Percentiles rank a stretch among this genome's conserved stretches.
These are phyloP conservation scores for Chymomyza costata DNA, from an alignment of 1,140 invertebrate genomes.

Conservation along the genomic window DNA sequence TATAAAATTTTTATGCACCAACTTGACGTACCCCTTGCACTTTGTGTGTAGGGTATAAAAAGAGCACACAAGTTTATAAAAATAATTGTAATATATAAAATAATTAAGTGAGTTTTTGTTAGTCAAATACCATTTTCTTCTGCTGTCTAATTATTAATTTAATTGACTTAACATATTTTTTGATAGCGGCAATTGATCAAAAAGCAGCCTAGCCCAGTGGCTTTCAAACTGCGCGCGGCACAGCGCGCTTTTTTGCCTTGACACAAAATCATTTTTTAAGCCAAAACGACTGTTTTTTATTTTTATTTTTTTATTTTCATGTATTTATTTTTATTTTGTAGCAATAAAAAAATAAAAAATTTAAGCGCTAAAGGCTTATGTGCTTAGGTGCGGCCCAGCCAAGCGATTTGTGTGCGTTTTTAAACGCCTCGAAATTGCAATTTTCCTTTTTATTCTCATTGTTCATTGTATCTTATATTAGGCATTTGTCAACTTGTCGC, in stretches of 20 bases:
- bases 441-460: too few species aligned
- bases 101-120: too few species aligned
- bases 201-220: slow-evolving; percentile 33
- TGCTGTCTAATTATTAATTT: slow-evolving; percentile 34
- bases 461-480: too few species aligned
- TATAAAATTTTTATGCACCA: too few species aligned
- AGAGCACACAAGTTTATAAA: too few species aligned
- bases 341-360: slow-evolving; percentile 45
- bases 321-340: slow-evolving; percentile 36
- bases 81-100: too few species aligned
- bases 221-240: slow-evolving; percentile 63
- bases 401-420: slow-evolving; percentile 1
- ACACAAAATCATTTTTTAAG: slow-evolving; percentile 43
- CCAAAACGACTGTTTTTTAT: slow-evolving; percentile 21
- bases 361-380: slow-evolving; percentile 20
- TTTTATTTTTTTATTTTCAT: slow-evolving; percentile 34
- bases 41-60: too few species aligned
- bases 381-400: not conserved
- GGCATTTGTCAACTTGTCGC: too few species aligned
- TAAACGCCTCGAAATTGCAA: too few species aligned
- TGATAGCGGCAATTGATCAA: slow-evolving; percentile 49
- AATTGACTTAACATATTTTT: slow-evolving; percentile 23
- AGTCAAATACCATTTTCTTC: not conserved
- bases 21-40: too few species aligned
- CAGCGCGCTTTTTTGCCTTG: slow-evolving; percentile 58